A percentile compares a stretch with the other conserved stretches of the same genome.
Conservation (phyloP, 2,113 vertebrate species). For the Daubentonia madagascariensis region DNA sequence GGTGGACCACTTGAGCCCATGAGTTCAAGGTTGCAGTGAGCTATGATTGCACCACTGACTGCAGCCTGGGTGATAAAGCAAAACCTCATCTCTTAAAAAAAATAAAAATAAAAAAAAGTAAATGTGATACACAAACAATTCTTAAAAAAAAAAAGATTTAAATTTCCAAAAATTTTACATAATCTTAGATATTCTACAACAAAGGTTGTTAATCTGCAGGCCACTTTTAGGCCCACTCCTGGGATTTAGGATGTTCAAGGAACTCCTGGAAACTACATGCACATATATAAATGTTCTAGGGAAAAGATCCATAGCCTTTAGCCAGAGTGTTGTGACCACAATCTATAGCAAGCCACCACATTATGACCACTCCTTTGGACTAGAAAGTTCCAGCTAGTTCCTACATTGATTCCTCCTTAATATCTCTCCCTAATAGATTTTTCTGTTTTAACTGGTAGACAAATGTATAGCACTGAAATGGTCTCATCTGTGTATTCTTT, state of each 20-base stretch:
- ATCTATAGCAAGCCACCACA: neutral
- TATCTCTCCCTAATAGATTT: neutral
- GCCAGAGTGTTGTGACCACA: fast-evolving
- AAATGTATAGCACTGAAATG: neutral
- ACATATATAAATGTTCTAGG: neutral
- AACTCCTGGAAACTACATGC: neutral
- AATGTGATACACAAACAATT: neutral
- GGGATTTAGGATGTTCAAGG: neutral
- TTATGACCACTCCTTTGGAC: neutral
- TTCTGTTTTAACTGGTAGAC: neutral
- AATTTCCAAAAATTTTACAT: neutral
- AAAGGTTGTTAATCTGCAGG: neutral
- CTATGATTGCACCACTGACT: too few species aligned
- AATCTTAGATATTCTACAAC: neutral
- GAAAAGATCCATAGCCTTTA: fast-evolving
- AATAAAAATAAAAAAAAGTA: neutral
- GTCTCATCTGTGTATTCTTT: neutral
- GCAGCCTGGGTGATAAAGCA: too few species aligned
- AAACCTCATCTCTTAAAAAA: too few species aligned
- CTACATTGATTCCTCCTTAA: neutral
- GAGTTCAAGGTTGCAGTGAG: too few species aligned
- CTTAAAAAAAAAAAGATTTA: neutral
- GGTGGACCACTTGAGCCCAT: too few species aligned
- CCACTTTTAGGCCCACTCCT: neutral
- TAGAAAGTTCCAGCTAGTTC: neutral